A percentile compares a stretch with the other conserved stretches of the same genome.
Conservation (phyloP, 2,888 invertebrate genomes). For the Phrixothrix hirtus region DNA sequence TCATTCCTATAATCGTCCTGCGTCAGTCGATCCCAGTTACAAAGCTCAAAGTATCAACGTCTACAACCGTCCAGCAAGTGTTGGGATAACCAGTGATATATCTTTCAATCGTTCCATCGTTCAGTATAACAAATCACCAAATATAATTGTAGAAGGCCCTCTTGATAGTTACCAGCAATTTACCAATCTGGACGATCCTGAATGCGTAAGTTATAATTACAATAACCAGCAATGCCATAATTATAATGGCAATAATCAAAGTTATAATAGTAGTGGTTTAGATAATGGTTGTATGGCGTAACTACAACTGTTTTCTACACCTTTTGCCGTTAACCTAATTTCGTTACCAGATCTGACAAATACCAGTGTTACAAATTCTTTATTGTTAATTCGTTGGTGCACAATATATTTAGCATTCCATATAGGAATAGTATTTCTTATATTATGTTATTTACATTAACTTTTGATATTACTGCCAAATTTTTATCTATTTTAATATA, state of each 20-base stretch:
- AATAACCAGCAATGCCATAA: conserved; percentile 61
- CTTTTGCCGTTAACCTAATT: conserved; percentile 34
- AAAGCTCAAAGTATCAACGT: conserved; percentile 41
- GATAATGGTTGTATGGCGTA: conserved; percentile 69
- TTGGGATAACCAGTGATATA: conserved; percentile 36
- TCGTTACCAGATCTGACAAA: conserved; percentile 53
- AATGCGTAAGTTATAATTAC: conserved; percentile 42
- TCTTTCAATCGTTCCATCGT: conserved; percentile 39
- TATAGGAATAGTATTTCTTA: conserved; percentile 44
- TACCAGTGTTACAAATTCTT: conserved; percentile 33
- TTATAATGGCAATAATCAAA: conserved; percentile 60
- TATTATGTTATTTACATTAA: conserved; percentile 41
- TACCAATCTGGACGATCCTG: conserved; percentile 58
- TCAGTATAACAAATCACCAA: conserved; percentile 47
- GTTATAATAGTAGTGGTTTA: conserved; percentile 60
- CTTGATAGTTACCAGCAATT: conserved; percentile 60
- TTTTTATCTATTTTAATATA: conserved; percentile 48
- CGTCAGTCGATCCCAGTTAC: conserved; percentile 42
- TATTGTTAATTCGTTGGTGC: conserved; percentile 43
- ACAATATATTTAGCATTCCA: conserved; percentile 51
- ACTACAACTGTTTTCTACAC: conserved; percentile 30
- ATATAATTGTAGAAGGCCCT: conserved; percentile 59
- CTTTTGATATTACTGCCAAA: conserved; percentile 52
- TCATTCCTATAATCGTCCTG: conserved; percentile 50
- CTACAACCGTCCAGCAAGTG: conserved; percentile 45